Base-by-base conservation (phyloP, 2,888 invertebrate species). In the Uloborus plumipes region DNA sequence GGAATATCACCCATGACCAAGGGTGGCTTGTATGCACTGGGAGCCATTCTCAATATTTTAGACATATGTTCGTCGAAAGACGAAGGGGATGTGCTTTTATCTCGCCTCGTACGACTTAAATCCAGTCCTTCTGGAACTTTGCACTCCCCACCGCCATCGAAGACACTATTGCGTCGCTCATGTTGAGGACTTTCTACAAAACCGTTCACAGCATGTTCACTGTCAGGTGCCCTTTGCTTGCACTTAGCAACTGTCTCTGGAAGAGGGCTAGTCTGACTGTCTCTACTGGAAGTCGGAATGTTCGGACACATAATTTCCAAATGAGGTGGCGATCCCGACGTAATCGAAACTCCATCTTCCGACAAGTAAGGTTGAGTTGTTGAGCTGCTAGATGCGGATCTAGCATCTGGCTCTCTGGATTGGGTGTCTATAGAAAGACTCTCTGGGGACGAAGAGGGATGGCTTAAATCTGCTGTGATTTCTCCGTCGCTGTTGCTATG, bases 401-500 rank as follows among this genome's bases (percentile, higher is more conserved):
- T 74, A 7, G 51, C 65, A 13, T 82, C 82, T n/a, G 26, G 11
- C 26, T 82, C 76, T 22, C 71, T 66, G 20, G 66, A 61, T 61
- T 61, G 59, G 31, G 47, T 72, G 3, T 76, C 82, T 20, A 72
- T 71, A 18, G 26, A 67, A 3, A 75, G 20, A 50, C 80, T 84
- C 31, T 84, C 81, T 16, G 84, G 81, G 9, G 84, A 84, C 22
- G 84, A 84, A 16, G 73, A 77, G 9, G 39, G 39, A 11, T 4
- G 39, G 73, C 73, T 84, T 22, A 81, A 39, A 65, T 84, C 84
- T 2, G 66, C 72, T 39, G 66, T 62, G 13, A 61, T 72, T 58
- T 84, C 84, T n/a, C 84, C 69, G 59, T 84, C 84, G 70, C 84
- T 84, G 66, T 77, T 77, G 69, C 72, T 76, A 53, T 76, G 76